A percentile compares a stretch with the other conserved stretches of the same genome.
These are phyloP conservation scores for Tachuris rubrigastra DNA, from an alignment of 2,113 vertebrate genomes.

Conservation along the genomic window DNA sequence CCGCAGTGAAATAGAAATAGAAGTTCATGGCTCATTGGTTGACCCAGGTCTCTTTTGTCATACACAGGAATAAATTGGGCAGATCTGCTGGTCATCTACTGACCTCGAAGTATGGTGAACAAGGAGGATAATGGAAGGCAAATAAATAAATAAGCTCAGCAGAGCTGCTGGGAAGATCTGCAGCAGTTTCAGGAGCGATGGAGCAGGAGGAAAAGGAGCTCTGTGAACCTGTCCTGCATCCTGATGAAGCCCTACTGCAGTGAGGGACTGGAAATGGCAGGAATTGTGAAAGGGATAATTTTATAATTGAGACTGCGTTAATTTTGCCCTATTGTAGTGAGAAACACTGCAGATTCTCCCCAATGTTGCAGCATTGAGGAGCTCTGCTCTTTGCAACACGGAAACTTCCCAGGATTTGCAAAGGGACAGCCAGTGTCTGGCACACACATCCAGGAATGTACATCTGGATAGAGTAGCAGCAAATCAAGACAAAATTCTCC, in stretches of 20 bases:
- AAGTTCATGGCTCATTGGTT: slow-evolving; percentile 9
- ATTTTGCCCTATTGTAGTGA: neutral
- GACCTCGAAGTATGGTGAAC: slow-evolving; percentile 14
- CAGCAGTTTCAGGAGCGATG: neutral
- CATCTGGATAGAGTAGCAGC: neutral
- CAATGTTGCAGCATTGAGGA: neutral
- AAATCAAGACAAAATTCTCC: neutral
- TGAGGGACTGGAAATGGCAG: neutral
- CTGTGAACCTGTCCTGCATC: slow-evolving; percentile 23
- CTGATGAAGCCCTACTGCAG: slow-evolving; percentile 24
- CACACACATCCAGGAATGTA: neutral
- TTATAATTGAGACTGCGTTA: neutral
- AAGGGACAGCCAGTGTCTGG: neutral
- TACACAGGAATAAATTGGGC: neutral
- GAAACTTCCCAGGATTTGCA: neutral
- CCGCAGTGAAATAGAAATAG: neutral
- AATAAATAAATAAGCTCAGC: neutral
- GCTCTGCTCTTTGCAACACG: neutral
- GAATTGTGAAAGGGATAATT: neutral
- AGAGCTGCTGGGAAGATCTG: neutral
- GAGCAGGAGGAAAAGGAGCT: neutral
- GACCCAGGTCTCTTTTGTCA: slow-evolving; percentile 20
- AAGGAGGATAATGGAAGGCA: neutral
- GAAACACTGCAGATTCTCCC: neutral
- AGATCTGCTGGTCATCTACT: neutral